Conservation (phyloP, 1,140 invertebrate species). For the Eupeodes corollae region DNA sequence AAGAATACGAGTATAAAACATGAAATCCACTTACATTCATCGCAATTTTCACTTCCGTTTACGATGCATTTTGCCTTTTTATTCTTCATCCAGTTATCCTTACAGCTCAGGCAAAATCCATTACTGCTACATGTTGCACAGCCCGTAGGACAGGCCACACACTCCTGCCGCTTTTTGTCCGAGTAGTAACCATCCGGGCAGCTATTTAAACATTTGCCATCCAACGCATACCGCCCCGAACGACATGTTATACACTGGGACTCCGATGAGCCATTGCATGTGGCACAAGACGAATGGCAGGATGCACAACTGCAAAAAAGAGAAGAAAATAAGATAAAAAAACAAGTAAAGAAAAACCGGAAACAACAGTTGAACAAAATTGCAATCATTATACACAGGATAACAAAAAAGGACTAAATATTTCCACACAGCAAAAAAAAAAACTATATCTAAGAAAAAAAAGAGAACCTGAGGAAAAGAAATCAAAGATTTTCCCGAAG, state of each 20-base stretch:
- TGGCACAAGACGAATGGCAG: conserved; percentile 69
- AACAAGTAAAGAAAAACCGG: not conserved
- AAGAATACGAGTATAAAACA: too few relatives aligned
- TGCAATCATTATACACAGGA: too few relatives aligned
- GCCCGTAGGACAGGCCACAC: conserved; percentile 58
- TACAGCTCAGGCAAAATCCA: conserved; percentile 54
- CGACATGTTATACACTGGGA: conserved; percentile 71
- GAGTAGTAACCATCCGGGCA: conserved; percentile 62
- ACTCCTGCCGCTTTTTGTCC: conserved; percentile 64
- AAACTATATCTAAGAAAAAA: too few relatives aligned
- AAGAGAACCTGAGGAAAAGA: too few relatives aligned
- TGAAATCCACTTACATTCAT: conserved; percentile 38
- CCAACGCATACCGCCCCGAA: conserved; percentile 50
- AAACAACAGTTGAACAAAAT: not conserved
- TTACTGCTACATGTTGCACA: conserved; percentile 57
- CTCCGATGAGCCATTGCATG: conserved; percentile 64
- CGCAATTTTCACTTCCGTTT: conserved; percentile 52
- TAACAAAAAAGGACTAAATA: too few relatives aligned
- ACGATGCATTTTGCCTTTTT: conserved; percentile 59
- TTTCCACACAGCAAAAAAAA: too few relatives aligned
- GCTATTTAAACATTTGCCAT: conserved; percentile 49
- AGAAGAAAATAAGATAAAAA: conserved; percentile 1
- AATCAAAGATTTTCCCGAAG: too few relatives aligned
- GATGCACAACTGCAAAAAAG: conserved; percentile 47
- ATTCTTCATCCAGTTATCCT: conserved; percentile 57